Evolutionary conservation across 2,113 vertebrate species (phyloP).

Genomic region (Zosterops pallidus): DNA sequence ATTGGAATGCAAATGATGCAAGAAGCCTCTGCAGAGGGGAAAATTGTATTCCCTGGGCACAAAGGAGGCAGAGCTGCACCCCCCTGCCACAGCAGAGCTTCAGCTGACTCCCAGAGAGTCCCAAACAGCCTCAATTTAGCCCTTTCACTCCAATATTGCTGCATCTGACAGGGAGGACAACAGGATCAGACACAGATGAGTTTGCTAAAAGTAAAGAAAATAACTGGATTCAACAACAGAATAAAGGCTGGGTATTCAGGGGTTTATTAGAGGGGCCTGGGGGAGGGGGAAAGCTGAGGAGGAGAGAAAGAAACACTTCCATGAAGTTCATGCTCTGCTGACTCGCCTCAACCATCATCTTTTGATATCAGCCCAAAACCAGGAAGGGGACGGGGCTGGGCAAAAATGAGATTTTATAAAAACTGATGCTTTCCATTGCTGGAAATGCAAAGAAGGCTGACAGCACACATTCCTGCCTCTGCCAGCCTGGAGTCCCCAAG

Average conservation of each 20-base stretch:
- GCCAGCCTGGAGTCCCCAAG: constrained; percentile 67
- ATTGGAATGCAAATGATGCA: constrained; percentile 59
- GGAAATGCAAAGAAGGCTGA: constrained; percentile 66
- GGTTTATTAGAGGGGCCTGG: constrained; percentile 33
- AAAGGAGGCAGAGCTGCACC: constrained; percentile 27
- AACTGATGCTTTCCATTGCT: constrained; percentile 64
- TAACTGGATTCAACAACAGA: constrained; percentile 25
- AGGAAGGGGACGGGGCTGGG: not conserved
- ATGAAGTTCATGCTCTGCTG: constrained; percentile 67
- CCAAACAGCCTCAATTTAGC: constrained; percentile 1
- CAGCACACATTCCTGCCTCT: constrained; percentile 47
- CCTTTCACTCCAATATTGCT: not conserved
- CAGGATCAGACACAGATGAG: constrained; percentile 4
- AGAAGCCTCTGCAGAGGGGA: constrained; percentile 10
- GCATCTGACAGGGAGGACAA: constrained; percentile 16
- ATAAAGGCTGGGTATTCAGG: not conserved
- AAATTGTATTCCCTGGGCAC: constrained; percentile 35
- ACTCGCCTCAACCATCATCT: not conserved
- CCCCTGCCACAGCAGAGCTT: not conserved
- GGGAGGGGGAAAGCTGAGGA: constrained; percentile 43
- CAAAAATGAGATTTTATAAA: constrained; percentile 60
- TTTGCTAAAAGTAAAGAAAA: constrained; percentile 43
- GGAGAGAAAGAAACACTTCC: constrained; percentile 49
- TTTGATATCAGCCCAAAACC: constrained; percentile 26
- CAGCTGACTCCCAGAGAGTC: constrained; percentile 3